phyloP scores from a whole-genome alignment of 2,888 invertebrate species.

The Brachylomia viminalis region DNA sequence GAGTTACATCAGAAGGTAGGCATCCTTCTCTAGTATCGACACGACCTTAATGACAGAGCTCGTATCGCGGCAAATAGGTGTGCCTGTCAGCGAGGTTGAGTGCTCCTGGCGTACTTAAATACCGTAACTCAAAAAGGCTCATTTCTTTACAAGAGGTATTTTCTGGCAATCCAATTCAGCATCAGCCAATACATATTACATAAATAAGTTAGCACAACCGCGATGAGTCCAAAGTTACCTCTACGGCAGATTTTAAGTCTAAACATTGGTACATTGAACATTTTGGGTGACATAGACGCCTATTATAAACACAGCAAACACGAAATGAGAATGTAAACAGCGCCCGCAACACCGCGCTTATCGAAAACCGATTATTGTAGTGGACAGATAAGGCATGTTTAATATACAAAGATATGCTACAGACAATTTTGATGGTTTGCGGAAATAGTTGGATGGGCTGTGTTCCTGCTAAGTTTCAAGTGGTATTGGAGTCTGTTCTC shows the following conservation, averaged over 20 bases:
- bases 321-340: constrained; percentile 60
- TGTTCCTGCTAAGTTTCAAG: background rate
- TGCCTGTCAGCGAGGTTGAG: background rate
- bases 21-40: background rate
- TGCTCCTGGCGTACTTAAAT: background rate
- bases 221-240: background rate
- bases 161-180: background rate
- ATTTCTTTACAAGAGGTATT: background rate
- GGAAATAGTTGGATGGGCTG: background rate
- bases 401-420: constrained; percentile 13
- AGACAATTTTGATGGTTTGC: too few species aligned
- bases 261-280: constrained; percentile 32
- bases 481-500: background rate
- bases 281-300: constrained; percentile 25
- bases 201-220: background rate
- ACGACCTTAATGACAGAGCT: background rate
- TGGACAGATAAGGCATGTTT: constrained; percentile 40
- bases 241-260: constrained; percentile 29
- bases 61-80: background rate
- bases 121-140: background rate
- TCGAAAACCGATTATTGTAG: constrained; percentile 67
- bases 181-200: background rate
- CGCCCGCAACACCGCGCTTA: constrained; percentile 54
- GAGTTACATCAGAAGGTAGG: background rate
- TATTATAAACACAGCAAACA: constrained; percentile 42